phyloP scores from a whole-genome alignment of 2,797 vertebrate species.

The Paguma larvata region DNA sequence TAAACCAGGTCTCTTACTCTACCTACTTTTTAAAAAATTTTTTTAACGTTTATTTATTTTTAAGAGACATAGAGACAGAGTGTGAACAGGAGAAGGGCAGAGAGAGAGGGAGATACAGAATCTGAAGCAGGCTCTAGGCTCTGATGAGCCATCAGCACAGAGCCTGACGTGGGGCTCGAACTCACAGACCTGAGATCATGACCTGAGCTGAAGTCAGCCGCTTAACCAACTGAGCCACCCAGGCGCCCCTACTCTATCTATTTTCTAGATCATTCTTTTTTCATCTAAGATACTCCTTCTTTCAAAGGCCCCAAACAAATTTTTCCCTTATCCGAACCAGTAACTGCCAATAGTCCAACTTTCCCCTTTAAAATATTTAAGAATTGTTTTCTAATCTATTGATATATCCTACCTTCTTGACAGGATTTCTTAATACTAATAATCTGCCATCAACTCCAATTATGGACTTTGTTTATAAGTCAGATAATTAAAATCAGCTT shows the following conservation, averaged over 20 bases:
- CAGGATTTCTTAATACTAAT: slow-evolving; percentile 16
- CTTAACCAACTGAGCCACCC: too few species aligned
- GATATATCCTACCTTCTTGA: background rate
- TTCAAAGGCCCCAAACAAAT: background rate
- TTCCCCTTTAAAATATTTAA: background rate
- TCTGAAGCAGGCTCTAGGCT: too few species aligned
- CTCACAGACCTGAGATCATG: too few species aligned
- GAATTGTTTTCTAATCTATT: background rate
- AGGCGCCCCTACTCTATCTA: too few species aligned
- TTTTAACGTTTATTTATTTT: too few species aligned
- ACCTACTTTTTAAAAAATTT: background rate
- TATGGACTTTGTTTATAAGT: background rate
- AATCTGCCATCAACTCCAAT: background rate
- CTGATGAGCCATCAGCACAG: too few species aligned
- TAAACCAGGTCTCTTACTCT: background rate
- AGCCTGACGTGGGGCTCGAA: too few species aligned
- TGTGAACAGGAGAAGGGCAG: too few species aligned
- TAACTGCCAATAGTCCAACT: background rate
- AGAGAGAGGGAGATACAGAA: too few species aligned
- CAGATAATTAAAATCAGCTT: slow-evolving; percentile 59
- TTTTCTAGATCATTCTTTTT: slow-evolving; percentile 22
- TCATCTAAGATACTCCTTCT: background rate
- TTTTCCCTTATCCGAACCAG: background rate
- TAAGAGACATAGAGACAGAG: too few species aligned
- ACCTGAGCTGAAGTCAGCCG: too few species aligned